phyloP scores from a whole-genome alignment of 2,797 vertebrate species.

The Helarctos malayanus region DNA sequence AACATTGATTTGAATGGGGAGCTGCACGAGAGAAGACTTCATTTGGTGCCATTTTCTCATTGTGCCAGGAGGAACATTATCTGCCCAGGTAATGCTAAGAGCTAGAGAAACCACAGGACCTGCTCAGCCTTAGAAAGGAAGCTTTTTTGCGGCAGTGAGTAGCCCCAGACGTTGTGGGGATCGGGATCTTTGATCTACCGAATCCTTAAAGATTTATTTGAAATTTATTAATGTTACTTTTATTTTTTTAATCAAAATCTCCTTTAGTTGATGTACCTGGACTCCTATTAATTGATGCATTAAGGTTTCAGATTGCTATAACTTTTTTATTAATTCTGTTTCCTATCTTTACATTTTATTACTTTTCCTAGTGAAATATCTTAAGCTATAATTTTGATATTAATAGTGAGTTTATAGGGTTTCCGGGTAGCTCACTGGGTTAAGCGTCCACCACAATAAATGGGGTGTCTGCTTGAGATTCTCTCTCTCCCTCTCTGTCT shows the following conservation, averaged over 20 bases:
- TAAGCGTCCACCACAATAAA: too few species aligned
- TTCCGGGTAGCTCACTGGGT: not conserved
- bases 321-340: not conserved
- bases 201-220: not conserved
- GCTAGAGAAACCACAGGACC: too few species aligned
- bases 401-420: not conserved
- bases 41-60: too few species aligned
- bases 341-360: not conserved
- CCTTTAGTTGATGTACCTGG: not conserved
- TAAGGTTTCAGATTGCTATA: not conserved
- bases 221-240: not conserved
- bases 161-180: not conserved
- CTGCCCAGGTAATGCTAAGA: too few species aligned
- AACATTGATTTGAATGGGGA: not conserved
- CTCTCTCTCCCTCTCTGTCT: too few species aligned
- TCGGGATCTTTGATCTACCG: not conserved
- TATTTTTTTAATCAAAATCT: not conserved
- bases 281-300: not conserved
- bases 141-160: too few species aligned
- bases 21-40: too few species aligned
- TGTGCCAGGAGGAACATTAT: too few species aligned
- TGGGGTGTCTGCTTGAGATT: too few species aligned
- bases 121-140: too few species aligned
- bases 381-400: not conserved
- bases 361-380: not conserved